Percentiles rank a stretch among this genome's conserved stretches.
phyloP scores from a whole-genome alignment of 2,797 vertebrate species.

The Zalophus californianus region DNA sequence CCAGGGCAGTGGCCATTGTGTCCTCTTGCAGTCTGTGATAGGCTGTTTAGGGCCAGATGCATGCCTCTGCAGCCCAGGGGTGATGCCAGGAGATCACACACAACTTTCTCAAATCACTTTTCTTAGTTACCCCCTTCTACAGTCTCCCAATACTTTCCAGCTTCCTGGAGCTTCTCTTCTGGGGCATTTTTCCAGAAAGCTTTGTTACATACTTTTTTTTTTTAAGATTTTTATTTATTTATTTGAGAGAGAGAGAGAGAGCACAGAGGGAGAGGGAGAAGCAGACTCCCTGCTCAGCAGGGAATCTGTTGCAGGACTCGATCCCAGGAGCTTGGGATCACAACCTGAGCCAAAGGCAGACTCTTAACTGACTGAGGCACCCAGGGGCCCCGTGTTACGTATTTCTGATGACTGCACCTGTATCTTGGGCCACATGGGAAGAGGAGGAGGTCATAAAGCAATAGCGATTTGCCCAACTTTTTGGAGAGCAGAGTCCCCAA shows the following conservation, averaged over 20 bases:
- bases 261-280: too few species aligned
- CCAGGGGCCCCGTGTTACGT: too few species aligned
- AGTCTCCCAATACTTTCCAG: background rate
- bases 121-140: background rate
- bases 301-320: too few species aligned
- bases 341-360: too few species aligned
- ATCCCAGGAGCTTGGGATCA: too few species aligned
- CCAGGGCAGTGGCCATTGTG: background rate
- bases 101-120: background rate
- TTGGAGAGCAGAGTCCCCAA: background rate
- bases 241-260: too few species aligned
- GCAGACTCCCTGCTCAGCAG: too few species aligned
- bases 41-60: background rate
- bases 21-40: background rate
- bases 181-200: background rate
- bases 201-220: background rate
- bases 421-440: background rate
- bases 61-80: background rate
- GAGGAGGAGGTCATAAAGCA: background rate
- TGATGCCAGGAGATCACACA: background rate
- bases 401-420: background rate
- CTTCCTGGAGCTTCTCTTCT: background rate
- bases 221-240: too few species aligned
- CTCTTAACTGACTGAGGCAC: rapidly evolving
- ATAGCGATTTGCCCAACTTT: background rate